These are phyloP conservation scores for Halesus radiatus DNA, from an alignment of 1,140 invertebrate genomes.

Conservation along the genomic window DNA sequence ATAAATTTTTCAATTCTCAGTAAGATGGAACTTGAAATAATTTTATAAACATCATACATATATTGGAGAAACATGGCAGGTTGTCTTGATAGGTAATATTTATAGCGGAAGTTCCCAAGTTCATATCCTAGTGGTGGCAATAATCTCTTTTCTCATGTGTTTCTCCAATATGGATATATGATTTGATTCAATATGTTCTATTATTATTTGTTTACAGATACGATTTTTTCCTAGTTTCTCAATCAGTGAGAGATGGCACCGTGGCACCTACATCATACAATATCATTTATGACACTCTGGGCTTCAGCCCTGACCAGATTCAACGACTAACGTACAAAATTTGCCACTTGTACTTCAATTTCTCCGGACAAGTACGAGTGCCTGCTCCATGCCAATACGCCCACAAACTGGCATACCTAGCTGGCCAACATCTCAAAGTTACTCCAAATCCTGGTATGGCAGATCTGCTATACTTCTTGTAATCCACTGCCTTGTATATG, in stretches of 20 bases:
- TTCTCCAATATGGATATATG: too few relatives aligned
- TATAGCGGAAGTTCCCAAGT: too few relatives aligned
- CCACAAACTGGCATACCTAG: constrained; percentile 85
- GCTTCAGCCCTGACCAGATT: constrained; percentile 83
- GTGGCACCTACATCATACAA: constrained; percentile 93
- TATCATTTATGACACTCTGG: constrained; percentile 80
- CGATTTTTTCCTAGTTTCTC: constrained; percentile 93
- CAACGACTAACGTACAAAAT: constrained; percentile 91
- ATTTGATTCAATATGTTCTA: too few relatives aligned
- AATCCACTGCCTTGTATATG: too few relatives aligned
- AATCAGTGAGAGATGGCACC: constrained; percentile 86
- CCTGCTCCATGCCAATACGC: constrained; percentile 94
- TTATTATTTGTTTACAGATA: constrained; percentile 65
- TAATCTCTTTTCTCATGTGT: too few relatives aligned
- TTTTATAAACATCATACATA: too few relatives aligned
- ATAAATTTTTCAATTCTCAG: too few relatives aligned
- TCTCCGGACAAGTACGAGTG: constrained; percentile 91
- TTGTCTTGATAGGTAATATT: too few relatives aligned
- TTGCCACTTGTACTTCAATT: constrained; percentile 95
- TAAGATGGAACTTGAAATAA: too few relatives aligned
- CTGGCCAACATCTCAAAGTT: constrained; percentile 68
- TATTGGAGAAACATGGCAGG: too few relatives aligned
- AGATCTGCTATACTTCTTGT: constrained; percentile 35
- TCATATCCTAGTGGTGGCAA: too few relatives aligned
- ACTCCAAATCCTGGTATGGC: neutral